These are phyloP conservation scores for Actinia tenebrosa DNA, from an alignment of 64 coral and sea anemone genomes.

Conservation along the genomic window DNA sequence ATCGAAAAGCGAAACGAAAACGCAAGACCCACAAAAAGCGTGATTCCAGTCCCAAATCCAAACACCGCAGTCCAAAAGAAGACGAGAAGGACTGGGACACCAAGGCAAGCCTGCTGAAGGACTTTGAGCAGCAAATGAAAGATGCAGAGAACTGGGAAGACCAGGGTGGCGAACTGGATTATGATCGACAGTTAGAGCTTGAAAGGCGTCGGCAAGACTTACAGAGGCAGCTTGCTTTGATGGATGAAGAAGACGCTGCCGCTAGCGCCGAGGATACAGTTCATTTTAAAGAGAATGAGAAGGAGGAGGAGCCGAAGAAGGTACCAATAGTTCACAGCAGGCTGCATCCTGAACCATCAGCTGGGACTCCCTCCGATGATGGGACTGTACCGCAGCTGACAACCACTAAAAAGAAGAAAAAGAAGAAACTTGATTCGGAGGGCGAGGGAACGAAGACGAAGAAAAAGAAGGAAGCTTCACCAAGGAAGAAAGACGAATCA, in stretches of 20 bases:
- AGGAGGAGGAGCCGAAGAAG: slow-evolving; percentile 17
- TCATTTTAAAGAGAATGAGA: slow-evolving; percentile 7
- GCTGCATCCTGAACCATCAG: slow-evolving; percentile 55
- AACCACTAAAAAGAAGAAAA: slow-evolving; percentile 53
- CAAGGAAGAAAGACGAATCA: slow-evolving; percentile 27
- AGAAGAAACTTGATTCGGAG: slow-evolving; percentile 23
- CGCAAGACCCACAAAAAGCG: slow-evolving; percentile 57
- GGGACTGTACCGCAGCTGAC: slow-evolving; percentile 27
- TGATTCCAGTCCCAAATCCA: slow-evolving; percentile 37
- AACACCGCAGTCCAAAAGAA: slow-evolving; percentile 37
- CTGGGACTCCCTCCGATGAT: slow-evolving; percentile 21
- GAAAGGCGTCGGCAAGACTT: slow-evolving; percentile 74
- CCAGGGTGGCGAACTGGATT: slow-evolving; percentile 77
- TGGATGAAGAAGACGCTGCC: slow-evolving; percentile 79
- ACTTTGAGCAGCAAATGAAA: slow-evolving; percentile 27
- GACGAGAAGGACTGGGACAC: slow-evolving; percentile 47
- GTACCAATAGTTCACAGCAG: slow-evolving; percentile 52
- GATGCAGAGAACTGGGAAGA: slow-evolving; percentile 74
- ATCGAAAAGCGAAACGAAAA: slow-evolving; percentile 37
- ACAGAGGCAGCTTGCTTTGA: slow-evolving; percentile 73
- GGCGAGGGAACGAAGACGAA: slow-evolving; percentile 37
- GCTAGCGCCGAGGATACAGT: not conserved
- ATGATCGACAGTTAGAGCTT: slow-evolving; percentile 66
- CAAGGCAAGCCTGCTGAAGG: slow-evolving; percentile 21
- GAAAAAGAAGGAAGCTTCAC: slow-evolving; percentile 34